Base-by-base conservation (phyloP, 2,113 vertebrate species). In the Microtus ochrogaster region DNA sequence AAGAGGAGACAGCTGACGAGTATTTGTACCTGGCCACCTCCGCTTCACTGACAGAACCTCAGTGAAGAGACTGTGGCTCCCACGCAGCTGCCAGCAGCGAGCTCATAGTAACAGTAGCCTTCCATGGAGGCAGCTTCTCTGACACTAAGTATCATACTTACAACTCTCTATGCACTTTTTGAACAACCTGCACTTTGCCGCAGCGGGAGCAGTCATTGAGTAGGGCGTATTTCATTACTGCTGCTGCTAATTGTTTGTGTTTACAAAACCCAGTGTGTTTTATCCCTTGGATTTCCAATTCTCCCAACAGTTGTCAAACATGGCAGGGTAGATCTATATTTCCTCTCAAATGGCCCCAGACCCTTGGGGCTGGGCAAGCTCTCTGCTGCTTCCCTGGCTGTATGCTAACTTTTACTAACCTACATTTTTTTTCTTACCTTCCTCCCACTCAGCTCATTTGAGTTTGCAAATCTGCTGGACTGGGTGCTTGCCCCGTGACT, bases 91-190 rank as follows among this genome's bases (percentile, higher is more conserved):
- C 39, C 33, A 36, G 7, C 17, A 79, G 36, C 16, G 11, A n/a
- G 76, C 90, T 49, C 21, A 65, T 26, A 65, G 17, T 3, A 13
- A 13, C 16, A 19, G 28, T 30, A 49, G 72, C 28, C 61, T 24
- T 44, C 77, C 61, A 12, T 44, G 1, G n/a, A 63, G 87, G 52
- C 28, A 61, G 24, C 58, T 39, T 68, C 19, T 68, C 58, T 83
- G 63, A n/a, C 2, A 55, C 9, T 21, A 24, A 65, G 83, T 14
- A 36, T 81, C 55, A 1, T 22, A 55, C 41, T 76, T 93, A 30
- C 58, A 33, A 84, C 12, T 92, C 88, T 87, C 39, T n/a, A 52
- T 19, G 41, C 44, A 5, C 74, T 89, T 95, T 72, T 90, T 86
- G 58, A 91, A 14, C 19, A 89, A 77, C 1, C 17, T 65, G 22